phyloP scores from a whole-genome alignment of 2,888 invertebrate species.

The Ormyrus nitidulus region DNA sequence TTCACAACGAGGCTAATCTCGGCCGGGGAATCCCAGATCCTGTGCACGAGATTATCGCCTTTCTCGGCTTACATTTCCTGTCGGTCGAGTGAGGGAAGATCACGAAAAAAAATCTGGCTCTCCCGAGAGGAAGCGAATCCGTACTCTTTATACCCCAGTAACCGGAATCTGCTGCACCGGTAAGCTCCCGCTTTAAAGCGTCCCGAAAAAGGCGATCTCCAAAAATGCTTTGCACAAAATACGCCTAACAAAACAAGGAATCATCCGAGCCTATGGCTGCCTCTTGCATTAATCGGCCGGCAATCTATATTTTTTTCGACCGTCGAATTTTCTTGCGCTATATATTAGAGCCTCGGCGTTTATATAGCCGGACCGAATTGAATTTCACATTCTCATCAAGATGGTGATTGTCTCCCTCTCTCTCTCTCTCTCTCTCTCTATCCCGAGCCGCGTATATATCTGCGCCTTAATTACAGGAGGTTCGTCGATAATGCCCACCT shows the following conservation, averaged over 20 bases:
- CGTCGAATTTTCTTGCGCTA: neutral
- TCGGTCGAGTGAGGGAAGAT: constrained; percentile 5
- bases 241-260: neutral
- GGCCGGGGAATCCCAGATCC: constrained; percentile 16
- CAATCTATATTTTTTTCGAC: constrained; percentile 16
- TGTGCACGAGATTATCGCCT: constrained; percentile 31
- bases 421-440: neutral
- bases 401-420: constrained; percentile 68
- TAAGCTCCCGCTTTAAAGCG: neutral
- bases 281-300: neutral
- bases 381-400: constrained; percentile 70
- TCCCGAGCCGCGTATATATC: neutral
- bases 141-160: too few species aligned
- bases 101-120: constrained; percentile 11
- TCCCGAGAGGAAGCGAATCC: neutral
- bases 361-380: constrained; percentile 60
- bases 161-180: too few species aligned
- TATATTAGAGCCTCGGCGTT: constrained; percentile 2
- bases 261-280: neutral
- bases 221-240: constrained; percentile 9
- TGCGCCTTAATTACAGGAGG: constrained; percentile 70
- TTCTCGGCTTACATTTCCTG: constrained; percentile 43
- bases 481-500: constrained; percentile 71
- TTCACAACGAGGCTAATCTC: constrained; percentile 34
- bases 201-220: neutral